A percentile compares a stretch with the other conserved stretches of the same genome.
These are phyloP conservation scores for Meloidogyne hapla DNA, from an alignment of 1,140 invertebrate species.

Conservation along the genomic window DNA sequence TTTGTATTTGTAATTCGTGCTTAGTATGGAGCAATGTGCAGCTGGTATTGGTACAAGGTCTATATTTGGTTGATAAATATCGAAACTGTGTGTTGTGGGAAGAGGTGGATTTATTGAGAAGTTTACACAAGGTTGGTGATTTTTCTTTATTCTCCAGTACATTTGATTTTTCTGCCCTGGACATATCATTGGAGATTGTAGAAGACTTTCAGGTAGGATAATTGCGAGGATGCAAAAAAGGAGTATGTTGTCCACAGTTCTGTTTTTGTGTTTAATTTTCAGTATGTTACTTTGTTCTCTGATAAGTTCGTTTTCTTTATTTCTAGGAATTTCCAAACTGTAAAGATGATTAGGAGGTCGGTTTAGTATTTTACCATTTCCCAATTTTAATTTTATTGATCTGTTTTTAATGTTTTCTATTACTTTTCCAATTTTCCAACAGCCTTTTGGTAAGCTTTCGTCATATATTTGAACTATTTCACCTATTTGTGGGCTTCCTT, in stretches of 20 bases:
- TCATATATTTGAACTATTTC: constrained; percentile 6
- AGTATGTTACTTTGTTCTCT: background rate
- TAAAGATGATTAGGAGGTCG: background rate
- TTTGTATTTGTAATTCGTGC: background rate
- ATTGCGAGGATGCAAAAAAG: background rate
- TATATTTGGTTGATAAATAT: background rate
- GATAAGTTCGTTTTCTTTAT: background rate
- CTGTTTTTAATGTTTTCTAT: background rate
- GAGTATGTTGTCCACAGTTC: background rate
- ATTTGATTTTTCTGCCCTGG: background rate
- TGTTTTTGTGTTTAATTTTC: background rate
- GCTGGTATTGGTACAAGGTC: background rate
- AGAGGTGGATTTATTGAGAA: constrained; percentile 1
- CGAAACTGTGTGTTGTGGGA: background rate
- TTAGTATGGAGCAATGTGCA: background rate
- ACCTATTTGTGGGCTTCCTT: background rate
- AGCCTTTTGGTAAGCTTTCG: background rate
- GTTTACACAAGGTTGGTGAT: background rate
- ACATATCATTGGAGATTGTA: constrained; percentile 8
- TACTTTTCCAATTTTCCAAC: constrained; percentile 17
- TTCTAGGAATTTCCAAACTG: background rate
- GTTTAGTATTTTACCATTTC: background rate
- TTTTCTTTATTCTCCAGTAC: constrained; percentile 14
- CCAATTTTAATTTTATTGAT: background rate
- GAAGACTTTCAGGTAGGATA: background rate